phyloP scores from a whole-genome alignment of 2,888 invertebrate species.

The Augochlorella aurata region DNA sequence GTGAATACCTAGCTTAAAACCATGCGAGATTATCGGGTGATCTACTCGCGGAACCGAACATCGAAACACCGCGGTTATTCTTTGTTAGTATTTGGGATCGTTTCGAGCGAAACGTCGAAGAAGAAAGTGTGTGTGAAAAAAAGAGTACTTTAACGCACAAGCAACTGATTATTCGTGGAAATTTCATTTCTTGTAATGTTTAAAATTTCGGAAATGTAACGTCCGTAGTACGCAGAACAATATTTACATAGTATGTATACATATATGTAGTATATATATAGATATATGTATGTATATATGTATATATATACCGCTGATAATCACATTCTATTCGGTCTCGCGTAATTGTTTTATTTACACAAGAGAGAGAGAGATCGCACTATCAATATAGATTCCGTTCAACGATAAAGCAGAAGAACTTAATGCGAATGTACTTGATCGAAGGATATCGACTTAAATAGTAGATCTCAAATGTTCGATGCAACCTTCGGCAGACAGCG shows the following conservation, averaged over 20 bases:
- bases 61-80: constrained; percentile 5
- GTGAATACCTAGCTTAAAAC: neutral
- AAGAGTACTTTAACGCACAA: constrained; percentile 8
- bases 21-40: neutral
- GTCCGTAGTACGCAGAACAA: constrained; percentile 15
- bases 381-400: constrained; percentile 9
- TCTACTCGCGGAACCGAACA: neutral
- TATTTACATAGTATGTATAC: constrained; percentile 18
- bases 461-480: constrained; percentile 17
- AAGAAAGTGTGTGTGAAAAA: constrained; percentile 3
- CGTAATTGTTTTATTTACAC: constrained; percentile 19
- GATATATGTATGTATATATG: neutral
- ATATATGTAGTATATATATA: neutral
- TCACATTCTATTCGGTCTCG: constrained; percentile 22
- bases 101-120: neutral
- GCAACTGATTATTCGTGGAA: constrained; percentile 2
- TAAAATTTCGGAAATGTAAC: constrained; percentile 16
- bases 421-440: neutral
- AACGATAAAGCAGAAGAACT: neutral
- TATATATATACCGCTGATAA: constrained; percentile 16
- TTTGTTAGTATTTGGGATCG: neutral
- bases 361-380: neutral
- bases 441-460: constrained; percentile 9
- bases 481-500: constrained; percentile 37
- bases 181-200: neutral